Conservation (phyloP, 2,888 invertebrate genomes). For the Troides helena region DNA sequence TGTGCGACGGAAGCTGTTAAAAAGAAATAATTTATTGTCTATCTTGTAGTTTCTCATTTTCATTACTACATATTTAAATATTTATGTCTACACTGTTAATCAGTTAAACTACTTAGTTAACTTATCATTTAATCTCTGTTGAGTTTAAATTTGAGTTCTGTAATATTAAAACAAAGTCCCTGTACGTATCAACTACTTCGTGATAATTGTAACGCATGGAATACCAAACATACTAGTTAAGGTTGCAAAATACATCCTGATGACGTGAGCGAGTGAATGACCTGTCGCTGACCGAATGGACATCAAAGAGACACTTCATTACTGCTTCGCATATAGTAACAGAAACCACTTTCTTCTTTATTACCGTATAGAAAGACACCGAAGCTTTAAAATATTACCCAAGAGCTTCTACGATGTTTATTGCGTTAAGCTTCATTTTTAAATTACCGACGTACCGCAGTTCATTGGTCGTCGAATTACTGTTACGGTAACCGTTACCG, state of each 20-base stretch:
- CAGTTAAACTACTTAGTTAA: too few species aligned
- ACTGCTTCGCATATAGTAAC: conserved; percentile 40
- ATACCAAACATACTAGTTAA: conserved; percentile 14
- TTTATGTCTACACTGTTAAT: too few species aligned
- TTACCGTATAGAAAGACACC: conserved; percentile 35
- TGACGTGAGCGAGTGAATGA: conserved; percentile 51
- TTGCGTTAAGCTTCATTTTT: conserved; percentile 24
- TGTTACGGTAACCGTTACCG: conserved; percentile 24
- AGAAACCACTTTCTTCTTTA: conserved; percentile 54
- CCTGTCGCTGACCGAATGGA: conserved; percentile 50
- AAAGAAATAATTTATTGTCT: too few species aligned
- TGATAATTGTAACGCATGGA: conserved; percentile 16
- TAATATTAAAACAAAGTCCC: background rate
- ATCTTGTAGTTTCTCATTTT: too few species aligned
- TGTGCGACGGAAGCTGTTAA: too few species aligned
- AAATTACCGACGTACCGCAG: conserved; percentile 22
- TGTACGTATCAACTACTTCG: background rate
- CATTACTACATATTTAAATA: too few species aligned
- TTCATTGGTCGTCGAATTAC: conserved; percentile 24
- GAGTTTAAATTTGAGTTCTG: background rate
- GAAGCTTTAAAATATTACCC: conserved; percentile 5
- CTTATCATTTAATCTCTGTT: too few species aligned
- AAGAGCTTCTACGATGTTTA: conserved; percentile 15
- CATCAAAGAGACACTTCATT: conserved; percentile 34
- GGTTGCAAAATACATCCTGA: conserved; percentile 28